Base-by-base conservation (phyloP, 2,113 vertebrate genomes). In the Python bivittatus region DNA sequence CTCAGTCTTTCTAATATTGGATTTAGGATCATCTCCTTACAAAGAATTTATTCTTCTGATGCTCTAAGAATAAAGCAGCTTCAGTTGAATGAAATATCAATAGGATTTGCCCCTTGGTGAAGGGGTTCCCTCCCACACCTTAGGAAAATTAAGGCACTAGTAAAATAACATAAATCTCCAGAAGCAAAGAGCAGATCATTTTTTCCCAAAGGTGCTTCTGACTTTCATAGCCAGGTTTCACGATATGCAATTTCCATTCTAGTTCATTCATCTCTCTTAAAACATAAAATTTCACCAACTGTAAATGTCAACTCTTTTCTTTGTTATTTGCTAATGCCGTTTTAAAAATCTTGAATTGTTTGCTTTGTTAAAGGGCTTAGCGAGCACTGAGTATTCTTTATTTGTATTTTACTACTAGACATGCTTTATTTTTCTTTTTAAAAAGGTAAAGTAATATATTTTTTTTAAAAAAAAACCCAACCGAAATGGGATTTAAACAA, bases 281-380 rank as follows among this genome's bases (percentile, higher is more conserved):
- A 97, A 97, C 96, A 96, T 97, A 98, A 98, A 98, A 97, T 98
- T 98, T 98, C 97, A 98, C 97, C 97, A 97, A 98, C 97, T 98
- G 98, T 98, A 98, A 98, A 98, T 98, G 97, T 98, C 98, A 98
- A 97, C 97, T 97, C 97, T 97, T 97, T 97, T 97, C 96, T 98
- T 98, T 98, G 97, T 97, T 98, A 98, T 98, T 98, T 97, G 97
- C 97, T 98, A 98, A 98, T 98, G 97, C 98, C 97, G 97, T 98
- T 98, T 98, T 98, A 98, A 97, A 83, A 29, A 90, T 33, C 96
- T 95, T 95, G 96, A 96, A 97, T 97, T 97, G 98, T 98, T 98
- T 98, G 98, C 98, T 98, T 98, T 98, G 97, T 97, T 97, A 98
- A 98, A 98, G 97, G 98, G 96, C 97, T 98, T 97, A 96, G 95